Base-by-base conservation (phyloP, 2,888 invertebrate genomes). In the Tuberolachnus salignus region DNA sequence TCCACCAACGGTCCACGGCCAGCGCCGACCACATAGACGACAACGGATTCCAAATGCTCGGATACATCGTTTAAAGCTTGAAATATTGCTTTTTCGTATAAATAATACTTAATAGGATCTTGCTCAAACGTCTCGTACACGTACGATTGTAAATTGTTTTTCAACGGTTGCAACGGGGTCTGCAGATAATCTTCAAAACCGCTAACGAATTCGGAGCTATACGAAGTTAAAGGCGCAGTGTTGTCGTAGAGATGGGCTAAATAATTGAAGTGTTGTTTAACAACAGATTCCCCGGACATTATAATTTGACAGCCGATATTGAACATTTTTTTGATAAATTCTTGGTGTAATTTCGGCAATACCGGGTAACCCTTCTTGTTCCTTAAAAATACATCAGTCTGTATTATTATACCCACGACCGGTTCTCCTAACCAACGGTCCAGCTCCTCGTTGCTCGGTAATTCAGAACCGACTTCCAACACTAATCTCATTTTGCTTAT, bases 41-140 rank as follows among this genome's bases (percentile, higher is more conserved):
- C 88, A 42, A 78, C 19, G 0, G 16, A 8, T 34, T 85, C 84
- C 26, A 87, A 85, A 57, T 21, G 1, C n/a, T 49, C 34, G n/a
- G 46, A 67, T 81, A 85, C 86, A 84, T 92, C 91, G 73, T 89
- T 84, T 53, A 97, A 87, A 11, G 95, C 96, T 85, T 88, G 86
- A 81, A 90, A 89, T 70, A 97, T 92, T 6, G 97, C 97, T 81
- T 89, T 88, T 86, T 95, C 92, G 85, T 96, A 96, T 81, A 92
- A 89, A 80, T 91, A 90, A 86, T 99, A 99, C 86, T 99, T 99
- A 2, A 96, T 89, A 16, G 96, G 95, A 88, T 99, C 99, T 85
- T 94, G 94, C 86, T 99, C 99, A 87, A 99, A 99, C 34, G 95
- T 92, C 88, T 98, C 97, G 85, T 99, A 99, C 0, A 98, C 97